Evolutionary conservation across 2,113 vertebrate genomes (phyloP), one percentile per base, ranked within the genome.

Genomic region (Sigmodon hispidus): DNA sequence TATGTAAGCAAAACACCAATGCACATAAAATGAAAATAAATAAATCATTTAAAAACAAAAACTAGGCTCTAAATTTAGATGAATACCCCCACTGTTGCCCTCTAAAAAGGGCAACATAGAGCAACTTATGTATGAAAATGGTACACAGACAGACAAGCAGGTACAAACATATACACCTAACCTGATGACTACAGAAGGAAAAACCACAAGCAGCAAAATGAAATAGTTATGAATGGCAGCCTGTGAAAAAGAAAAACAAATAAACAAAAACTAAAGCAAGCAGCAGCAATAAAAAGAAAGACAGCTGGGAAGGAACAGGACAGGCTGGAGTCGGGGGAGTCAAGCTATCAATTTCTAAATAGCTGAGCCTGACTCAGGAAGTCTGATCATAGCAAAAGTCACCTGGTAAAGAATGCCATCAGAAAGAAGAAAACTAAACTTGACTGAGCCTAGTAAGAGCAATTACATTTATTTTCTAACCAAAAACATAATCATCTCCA

Each of bases 401-500:
- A 69, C 36, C 70, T 59, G 65, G 67, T 16, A 43, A 86, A 87
- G 57, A 93, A 89, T 10, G 15, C 15, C 31, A 4, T 36, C 16
- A 84, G 34, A 70, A 91, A 83, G 19, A 57, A 79, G 67, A 77
- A 57, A 31, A 43, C 26, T 87, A 83, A 67, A 75, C 31, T 5
- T 80, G 61, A 65, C 19, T 40, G 55, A 84, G 43, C 26, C 48
- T n/a, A 0, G 19, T 55, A 48, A 95, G 87, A 93, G 67, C 24
- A 85, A 90, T 73, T 45, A 93, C 45, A 87, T 52, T 80, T 89
- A 76, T 69, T 85, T 94, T 95, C 57, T 75, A 87, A 80, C 50
- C 67, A 91, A 95, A 95, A 94, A 83, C 11, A 70, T 48, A 86
- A 94, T 65, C 79, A 94, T 45, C 57, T 91, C 70, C 50, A 94